Conservation (phyloP, 2,888 invertebrate genomes). For the Eueremaeus valkanovi region DNA sequence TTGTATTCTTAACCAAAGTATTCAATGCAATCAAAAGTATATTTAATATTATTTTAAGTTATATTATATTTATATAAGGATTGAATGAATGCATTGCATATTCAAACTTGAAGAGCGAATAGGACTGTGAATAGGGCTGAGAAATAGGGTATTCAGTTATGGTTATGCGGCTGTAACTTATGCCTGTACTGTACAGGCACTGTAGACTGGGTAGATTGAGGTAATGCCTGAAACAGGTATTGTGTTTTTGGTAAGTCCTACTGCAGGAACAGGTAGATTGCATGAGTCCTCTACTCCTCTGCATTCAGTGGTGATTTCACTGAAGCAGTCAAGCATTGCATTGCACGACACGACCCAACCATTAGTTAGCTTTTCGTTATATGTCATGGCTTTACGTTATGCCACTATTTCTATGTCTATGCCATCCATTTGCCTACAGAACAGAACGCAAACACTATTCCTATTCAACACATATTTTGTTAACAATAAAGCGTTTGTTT, state of each 20-base stretch:
- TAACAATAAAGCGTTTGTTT: not conserved
- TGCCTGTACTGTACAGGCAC: too few species aligned
- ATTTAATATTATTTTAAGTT: not conserved
- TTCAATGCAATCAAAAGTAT: slow-evolving; percentile 6
- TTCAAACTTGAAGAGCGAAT: not conserved
- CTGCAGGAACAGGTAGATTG: slow-evolving; percentile 19
- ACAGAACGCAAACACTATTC: not conserved
- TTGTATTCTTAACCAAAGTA: too few species aligned
- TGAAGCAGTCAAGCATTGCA: slow-evolving; percentile 30
- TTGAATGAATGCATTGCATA: not conserved
- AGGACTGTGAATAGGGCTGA: not conserved
- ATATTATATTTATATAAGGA: not conserved
- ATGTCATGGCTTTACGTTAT: slow-evolving; percentile 31
- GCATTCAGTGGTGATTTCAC: slow-evolving; percentile 32
- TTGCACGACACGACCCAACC: slow-evolving; percentile 33
- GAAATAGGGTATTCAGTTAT: slow-evolving; percentile 2
- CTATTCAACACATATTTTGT: not conserved
- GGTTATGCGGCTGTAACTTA: too few species aligned
- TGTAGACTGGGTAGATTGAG: too few species aligned
- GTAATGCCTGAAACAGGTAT: slow-evolving; percentile 15
- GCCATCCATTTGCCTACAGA: not conserved
- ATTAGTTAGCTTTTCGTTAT: slow-evolving; percentile 23
- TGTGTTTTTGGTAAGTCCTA: slow-evolving; percentile 32
- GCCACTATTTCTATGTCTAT: not conserved
- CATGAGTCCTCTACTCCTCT: slow-evolving; percentile 25